These are phyloP conservation scores for Propithecus perrieri DNA, from an alignment of 2,797 vertebrate genomes.

Conservation along the genomic window DNA sequence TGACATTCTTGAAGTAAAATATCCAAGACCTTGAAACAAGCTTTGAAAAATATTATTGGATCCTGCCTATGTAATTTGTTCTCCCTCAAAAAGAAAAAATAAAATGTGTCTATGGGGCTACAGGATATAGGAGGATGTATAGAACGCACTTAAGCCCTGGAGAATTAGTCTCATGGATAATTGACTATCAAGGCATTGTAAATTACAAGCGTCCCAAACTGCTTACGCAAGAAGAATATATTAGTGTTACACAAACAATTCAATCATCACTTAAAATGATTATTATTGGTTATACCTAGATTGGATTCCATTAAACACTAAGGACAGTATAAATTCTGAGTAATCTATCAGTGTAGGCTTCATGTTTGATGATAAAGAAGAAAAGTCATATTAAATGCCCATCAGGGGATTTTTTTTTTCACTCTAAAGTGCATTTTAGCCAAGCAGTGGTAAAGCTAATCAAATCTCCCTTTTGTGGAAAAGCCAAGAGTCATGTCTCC, in stretches of 20 bases:
- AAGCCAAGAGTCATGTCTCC: background rate
- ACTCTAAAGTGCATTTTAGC: background rate
- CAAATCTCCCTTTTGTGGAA: background rate
- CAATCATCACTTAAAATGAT: background rate
- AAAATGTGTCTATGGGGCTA: background rate
- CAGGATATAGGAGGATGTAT: background rate
- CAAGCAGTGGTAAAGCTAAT: constrained; percentile 23
- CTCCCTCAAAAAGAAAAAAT: too few relatives aligned
- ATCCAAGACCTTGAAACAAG: background rate
- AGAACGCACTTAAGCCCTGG: background rate
- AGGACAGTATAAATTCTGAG: background rate
- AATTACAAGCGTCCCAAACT: background rate
- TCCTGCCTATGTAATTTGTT: background rate
- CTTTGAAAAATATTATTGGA: background rate
- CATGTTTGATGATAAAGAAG: background rate
- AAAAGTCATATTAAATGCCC: background rate
- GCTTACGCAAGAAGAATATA: background rate
- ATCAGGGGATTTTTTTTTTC: background rate
- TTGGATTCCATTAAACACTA: background rate
- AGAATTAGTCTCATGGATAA: background rate
- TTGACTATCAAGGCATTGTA: background rate
- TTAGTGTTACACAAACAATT: background rate
- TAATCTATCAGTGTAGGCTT: background rate
- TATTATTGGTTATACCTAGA: background rate
- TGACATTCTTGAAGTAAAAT: background rate